A percentile compares a stretch with the other conserved stretches of the same genome.
Evolutionary conservation across 2,113 vertebrate genomes (phyloP).

Genomic region (Hydropotes inermis): DNA sequence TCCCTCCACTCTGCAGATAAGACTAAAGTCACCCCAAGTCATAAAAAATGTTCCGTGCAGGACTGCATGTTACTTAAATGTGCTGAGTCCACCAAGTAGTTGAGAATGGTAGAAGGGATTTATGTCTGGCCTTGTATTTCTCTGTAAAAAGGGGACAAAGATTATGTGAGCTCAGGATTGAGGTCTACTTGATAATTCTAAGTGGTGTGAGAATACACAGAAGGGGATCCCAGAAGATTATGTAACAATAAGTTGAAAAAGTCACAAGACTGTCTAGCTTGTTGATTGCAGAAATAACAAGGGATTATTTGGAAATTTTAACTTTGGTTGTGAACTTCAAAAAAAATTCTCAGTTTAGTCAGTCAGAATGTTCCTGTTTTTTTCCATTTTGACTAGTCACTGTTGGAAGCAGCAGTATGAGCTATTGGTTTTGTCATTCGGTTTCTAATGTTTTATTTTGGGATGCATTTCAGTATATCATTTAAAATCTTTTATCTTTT

Average conservation of each 20-base stretch:
- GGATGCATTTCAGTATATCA: background rate
- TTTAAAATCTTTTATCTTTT: slow-evolving; percentile 8
- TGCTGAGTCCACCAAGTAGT: background rate
- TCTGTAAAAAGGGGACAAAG: background rate
- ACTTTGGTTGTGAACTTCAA: background rate
- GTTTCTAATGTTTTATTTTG: slow-evolving; percentile 6
- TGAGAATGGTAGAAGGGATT: background rate
- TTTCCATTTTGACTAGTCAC: background rate
- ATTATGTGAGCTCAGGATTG: background rate
- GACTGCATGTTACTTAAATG: background rate
- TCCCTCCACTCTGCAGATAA: background rate
- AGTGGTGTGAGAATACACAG: background rate
- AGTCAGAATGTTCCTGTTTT: background rate
- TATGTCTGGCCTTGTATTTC: background rate
- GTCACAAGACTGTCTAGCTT: background rate
- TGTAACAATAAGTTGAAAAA: background rate
- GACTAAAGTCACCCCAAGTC: background rate
- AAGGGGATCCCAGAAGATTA: background rate
- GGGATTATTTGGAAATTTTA: background rate
- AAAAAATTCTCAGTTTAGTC: background rate
- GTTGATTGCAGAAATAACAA: slow-evolving; percentile 5
- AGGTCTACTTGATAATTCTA: background rate
- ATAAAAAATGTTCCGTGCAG: slow-evolving; percentile 23
- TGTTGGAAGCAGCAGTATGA: background rate
- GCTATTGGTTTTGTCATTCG: background rate